These are phyloP conservation scores for Conomelus anceps DNA, from an alignment of 2,888 invertebrate genomes.

Conservation along the genomic window DNA sequence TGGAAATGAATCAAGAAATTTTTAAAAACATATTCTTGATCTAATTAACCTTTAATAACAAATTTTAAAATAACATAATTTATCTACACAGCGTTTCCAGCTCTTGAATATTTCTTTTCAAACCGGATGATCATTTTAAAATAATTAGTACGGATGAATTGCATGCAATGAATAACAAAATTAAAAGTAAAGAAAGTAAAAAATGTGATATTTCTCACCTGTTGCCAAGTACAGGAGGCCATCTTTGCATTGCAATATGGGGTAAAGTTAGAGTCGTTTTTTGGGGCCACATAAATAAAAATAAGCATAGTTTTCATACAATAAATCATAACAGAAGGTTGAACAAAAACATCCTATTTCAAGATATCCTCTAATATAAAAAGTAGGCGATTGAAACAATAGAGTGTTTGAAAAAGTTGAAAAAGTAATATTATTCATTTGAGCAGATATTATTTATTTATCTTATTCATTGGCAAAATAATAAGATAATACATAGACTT, in stretches of 20 bases:
- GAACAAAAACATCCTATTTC: neutral
- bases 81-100: neutral
- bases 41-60: too few relatives aligned
- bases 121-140: neutral
- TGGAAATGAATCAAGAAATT: neutral
- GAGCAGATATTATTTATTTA: too few relatives aligned
- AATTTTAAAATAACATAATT: neutral
- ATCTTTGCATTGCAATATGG: slow-evolving; percentile 3
- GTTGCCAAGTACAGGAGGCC: slow-evolving; percentile 8
- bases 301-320: too few relatives aligned
- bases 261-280: neutral
- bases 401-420: too few relatives aligned
- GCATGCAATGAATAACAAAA: neutral
- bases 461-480: too few relatives aligned
- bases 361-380: too few relatives aligned
- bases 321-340: neutral
- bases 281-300: neutral
- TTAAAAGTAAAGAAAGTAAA: neutral
- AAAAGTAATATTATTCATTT: too few relatives aligned
- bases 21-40: neutral
- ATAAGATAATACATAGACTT: too few relatives aligned
- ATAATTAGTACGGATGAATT: neutral
- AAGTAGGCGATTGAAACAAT: too few relatives aligned
- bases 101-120: too few relatives aligned
- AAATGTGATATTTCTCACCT: neutral